These are phyloP conservation scores for Nymphalis urticae DNA, from an alignment of 2,888 invertebrate species.

Conservation along the genomic window DNA sequence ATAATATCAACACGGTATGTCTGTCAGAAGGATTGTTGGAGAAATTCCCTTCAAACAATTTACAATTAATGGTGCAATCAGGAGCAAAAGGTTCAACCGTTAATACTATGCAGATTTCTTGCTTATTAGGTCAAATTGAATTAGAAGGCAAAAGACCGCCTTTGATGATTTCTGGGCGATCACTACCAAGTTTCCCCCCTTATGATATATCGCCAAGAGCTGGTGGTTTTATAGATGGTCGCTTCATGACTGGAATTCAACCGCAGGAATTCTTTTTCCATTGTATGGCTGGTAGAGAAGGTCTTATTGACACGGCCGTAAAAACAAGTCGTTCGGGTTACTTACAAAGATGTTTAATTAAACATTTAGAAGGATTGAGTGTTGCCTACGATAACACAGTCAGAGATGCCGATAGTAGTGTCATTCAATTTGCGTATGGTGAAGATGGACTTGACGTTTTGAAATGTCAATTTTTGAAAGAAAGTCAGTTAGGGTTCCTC, in stretches of 20 bases:
- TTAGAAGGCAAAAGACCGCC: constrained; percentile 98
- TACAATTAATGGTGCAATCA: constrained; percentile 99
- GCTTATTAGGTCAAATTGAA: constrained; percentile 98
- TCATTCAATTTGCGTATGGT: constrained; percentile 96
- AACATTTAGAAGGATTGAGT: constrained; percentile 97
- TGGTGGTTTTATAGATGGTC: constrained; percentile 97
- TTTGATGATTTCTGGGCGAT: constrained; percentile 94
- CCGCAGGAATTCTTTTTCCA: constrained; percentile 99
- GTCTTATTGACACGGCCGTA: constrained; percentile 99
- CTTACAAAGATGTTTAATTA: constrained; percentile 97
- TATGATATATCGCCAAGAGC: constrained; percentile 95
- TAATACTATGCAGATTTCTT: constrained; percentile 99
- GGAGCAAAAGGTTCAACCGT: constrained; percentile 99
- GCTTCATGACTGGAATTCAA: constrained; percentile 99
- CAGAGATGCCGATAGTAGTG: constrained; percentile 94
- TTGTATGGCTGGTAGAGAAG: constrained; percentile 99
- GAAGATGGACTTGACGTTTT: constrained; percentile 96
- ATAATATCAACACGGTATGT: constrained; percentile 93
- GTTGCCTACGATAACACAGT: constrained; percentile 97
- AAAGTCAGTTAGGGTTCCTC: constrained; percentile 89
- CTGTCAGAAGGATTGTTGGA: constrained; percentile 91
- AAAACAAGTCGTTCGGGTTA: constrained; percentile 99
- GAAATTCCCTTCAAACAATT: constrained; percentile 95
- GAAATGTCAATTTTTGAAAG: constrained; percentile 91
- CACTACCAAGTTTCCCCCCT: constrained; percentile 94